A percentile compares a stretch with the other conserved stretches of the same genome.
phyloP scores from a whole-genome alignment of 2,797 vertebrate genomes.

The Poecilia gillii region DNA sequence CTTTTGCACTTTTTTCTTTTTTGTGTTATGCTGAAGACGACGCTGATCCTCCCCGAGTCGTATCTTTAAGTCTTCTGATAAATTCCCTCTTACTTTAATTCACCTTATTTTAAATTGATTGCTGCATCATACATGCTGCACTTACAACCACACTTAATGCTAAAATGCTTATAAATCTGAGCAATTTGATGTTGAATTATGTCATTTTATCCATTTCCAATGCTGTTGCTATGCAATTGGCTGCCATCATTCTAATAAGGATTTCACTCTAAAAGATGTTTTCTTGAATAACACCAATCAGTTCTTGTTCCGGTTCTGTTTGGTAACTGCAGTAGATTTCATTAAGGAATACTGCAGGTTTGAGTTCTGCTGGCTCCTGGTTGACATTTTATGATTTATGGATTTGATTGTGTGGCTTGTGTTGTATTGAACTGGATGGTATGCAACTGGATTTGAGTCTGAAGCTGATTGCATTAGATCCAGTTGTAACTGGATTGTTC shows the following conservation, averaged over 20 bases:
- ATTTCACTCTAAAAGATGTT: neutral
- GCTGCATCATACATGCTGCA: neutral
- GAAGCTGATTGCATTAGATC: neutral
- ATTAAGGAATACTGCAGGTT: neutral
- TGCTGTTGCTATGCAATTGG: neutral
- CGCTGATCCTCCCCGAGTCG: too few species aligned
- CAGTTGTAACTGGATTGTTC: neutral
- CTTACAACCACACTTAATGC: neutral
- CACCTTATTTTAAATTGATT: too few species aligned
- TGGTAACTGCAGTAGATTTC: neutral
- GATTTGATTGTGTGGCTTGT: neutral
- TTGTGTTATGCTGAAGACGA: too few species aligned
- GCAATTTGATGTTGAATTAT: neutral
- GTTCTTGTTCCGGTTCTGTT: neutral
- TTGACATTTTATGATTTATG: constrained; percentile 1
- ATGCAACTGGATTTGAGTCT: neutral
- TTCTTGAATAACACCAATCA: neutral
- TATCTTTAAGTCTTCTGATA: too few species aligned
- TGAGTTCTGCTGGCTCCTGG: neutral
- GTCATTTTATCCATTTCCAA: neutral
- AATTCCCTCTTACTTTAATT: too few species aligned
- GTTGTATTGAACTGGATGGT: neutral
- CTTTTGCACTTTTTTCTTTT: too few species aligned
- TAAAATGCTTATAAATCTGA: neutral
- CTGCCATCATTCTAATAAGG: neutral